Base-by-base conservation (phyloP, 2,797 vertebrate genomes). In the Myotis planiceps region DNA sequence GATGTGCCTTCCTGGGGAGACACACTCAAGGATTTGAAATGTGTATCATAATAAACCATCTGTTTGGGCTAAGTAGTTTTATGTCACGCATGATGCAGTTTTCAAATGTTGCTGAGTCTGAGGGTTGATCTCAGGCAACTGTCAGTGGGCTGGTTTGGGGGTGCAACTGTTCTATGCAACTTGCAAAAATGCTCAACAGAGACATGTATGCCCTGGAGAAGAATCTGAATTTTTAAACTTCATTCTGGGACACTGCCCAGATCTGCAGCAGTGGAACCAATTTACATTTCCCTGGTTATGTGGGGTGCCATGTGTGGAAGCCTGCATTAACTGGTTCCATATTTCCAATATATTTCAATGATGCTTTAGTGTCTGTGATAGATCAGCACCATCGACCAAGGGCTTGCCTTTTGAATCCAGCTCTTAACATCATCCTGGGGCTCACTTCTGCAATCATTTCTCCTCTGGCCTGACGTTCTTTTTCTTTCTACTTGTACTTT, bases 11-110 rank as follows among this genome's bases (percentile, higher is more conserved):
- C 68, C 53, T 78, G 68, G 37, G 79, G 90, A 85, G 49, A 82
- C 53, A 65, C n/a, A 72, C n/a, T 80, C 51, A 85, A 75, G 78
- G 34, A 69, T n/a, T 34, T 60, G 45, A 90, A 92, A 85, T 81
- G 23, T 58, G 65, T 29, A 1, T 75, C 78, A 60, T 72, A 93
- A 72, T 34, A 85, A 80, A 78, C 53, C 19, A 45, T 89, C 88
- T 94, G 47, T 60, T 78, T 92, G 81, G 45, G 27, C 27, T 83
- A 92, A 94, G 51, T 42, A 83, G 45, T 63, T 96, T 65, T 55
- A 39, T 63, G 42, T 86, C 72, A 90, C 6, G 27, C 16, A n/a
- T 71, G 49, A 87, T 18, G 7, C 23, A 21, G 10, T 79, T 90
- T 90, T 85, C 25, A 80, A 45, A 85, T 82, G 75, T 32, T 93